A percentile compares a stretch with the other conserved stretches of the same genome.
Conservation (phyloP, 2,888 invertebrate species). For the Apoderus coryli region DNA sequence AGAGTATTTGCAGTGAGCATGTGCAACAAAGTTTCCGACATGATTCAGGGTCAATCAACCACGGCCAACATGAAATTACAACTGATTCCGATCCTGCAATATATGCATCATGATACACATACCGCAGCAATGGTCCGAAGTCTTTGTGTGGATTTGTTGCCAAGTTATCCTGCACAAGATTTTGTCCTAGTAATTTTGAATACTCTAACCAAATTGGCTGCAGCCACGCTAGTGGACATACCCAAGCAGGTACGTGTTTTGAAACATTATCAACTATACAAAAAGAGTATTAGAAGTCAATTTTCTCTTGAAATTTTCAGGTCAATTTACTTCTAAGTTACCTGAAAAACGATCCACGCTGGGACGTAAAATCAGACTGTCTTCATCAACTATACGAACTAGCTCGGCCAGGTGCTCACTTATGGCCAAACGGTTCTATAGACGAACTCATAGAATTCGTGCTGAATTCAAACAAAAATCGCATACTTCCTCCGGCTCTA, state of each 20-base stretch:
- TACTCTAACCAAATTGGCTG: constrained; percentile 76
- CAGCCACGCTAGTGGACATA: constrained; percentile 79
- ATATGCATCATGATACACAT: constrained; percentile 73
- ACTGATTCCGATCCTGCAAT: constrained; percentile 78
- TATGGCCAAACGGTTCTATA: constrained; percentile 52
- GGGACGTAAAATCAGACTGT: constrained; percentile 51
- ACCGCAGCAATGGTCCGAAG: constrained; percentile 52
- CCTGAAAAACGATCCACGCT: constrained; percentile 52
- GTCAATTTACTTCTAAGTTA: constrained; percentile 50
- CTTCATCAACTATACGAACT: constrained; percentile 52
- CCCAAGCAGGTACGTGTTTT: constrained; percentile 58
- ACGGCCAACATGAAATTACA: constrained; percentile 84
- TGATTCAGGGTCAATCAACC: constrained; percentile 87
- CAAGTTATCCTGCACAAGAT: constrained; percentile 64
- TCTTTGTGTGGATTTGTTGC: constrained; percentile 56
- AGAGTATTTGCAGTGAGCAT: constrained; percentile 91
- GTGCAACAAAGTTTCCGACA: constrained; percentile 88
- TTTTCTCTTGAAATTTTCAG: constrained; percentile 16
- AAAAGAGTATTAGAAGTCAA: too few relatives aligned
- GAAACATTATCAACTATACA: too few relatives aligned
- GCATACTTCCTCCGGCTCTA: constrained; percentile 26
- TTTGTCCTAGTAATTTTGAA: constrained; percentile 71
- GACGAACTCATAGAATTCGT: constrained; percentile 30
- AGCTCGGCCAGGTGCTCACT: constrained; percentile 59
- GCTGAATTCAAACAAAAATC: constrained; percentile 24